A percentile compares a stretch with the other conserved stretches of the same genome.
These are phyloP conservation scores for Philypnodon macrostomus DNA, from an alignment of 2,797 vertebrate genomes.

Conservation along the genomic window DNA sequence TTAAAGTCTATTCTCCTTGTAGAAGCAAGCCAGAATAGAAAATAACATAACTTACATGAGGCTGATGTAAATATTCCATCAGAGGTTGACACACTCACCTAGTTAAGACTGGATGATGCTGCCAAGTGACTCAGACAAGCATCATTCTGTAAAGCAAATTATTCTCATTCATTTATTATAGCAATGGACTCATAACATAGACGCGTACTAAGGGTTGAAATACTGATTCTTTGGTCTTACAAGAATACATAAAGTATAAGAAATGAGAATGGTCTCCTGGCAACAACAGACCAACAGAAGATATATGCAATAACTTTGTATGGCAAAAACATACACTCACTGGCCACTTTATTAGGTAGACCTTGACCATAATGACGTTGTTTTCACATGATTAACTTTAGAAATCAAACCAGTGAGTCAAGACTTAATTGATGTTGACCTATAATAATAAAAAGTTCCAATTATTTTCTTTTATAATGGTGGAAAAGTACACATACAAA, in stretches of 20 bases:
- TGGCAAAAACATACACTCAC: background rate
- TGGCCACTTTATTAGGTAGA: too few relatives aligned
- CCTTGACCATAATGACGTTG: too few relatives aligned
- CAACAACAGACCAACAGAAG: slow-evolving; percentile 11
- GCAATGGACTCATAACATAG: background rate
- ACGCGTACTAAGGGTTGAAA: too few relatives aligned
- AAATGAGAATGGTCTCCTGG: slow-evolving; percentile 17
- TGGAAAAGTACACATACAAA: too few relatives aligned
- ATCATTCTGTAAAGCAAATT: background rate
- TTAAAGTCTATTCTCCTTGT: slow-evolving; percentile 2
- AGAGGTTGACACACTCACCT: slow-evolving; percentile 42
- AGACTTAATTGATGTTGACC: too few relatives aligned
- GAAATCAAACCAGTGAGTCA: too few relatives aligned
- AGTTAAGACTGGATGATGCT: slow-evolving; percentile 33
- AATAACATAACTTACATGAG: background rate
- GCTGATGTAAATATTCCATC: slow-evolving; percentile 51
- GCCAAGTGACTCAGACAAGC: slow-evolving; percentile 5
- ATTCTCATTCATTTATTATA: background rate
- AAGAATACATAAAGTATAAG: slow-evolving; percentile 1
- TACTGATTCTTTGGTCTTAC: background rate
- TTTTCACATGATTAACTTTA: too few relatives aligned
- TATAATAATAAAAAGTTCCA: too few relatives aligned
- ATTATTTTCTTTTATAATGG: too few relatives aligned
- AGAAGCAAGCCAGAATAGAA: too few relatives aligned
- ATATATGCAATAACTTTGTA: background rate